Evolutionary conservation across 1,140 invertebrate genomes (phyloP), one percentile per base, ranked within the genome.

Genomic region (Sminthurides bifidus): DNA sequence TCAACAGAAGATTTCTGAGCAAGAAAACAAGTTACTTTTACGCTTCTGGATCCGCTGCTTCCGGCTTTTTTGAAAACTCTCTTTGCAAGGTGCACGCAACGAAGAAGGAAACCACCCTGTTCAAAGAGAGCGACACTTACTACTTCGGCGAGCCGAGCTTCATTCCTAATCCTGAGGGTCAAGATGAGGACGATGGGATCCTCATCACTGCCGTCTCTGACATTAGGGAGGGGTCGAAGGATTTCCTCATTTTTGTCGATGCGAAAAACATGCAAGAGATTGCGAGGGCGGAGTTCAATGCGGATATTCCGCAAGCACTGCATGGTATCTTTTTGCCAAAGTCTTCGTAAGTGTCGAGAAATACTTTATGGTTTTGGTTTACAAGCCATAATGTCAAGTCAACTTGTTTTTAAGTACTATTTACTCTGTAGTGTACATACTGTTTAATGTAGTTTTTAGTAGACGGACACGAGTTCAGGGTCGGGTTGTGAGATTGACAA

Each of bases 11-110:
- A 14, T 58, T 61, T 21, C 40, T 61, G 15, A 38, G 49, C 29
- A 65, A 64, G 51, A 68, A 70, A 56, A 72, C 73, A 52, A 64
- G 68, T 48, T 74, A 71, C 57, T 68, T 66, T 44, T 74, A 73
- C 56, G 71, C 70, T 15, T 62, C 65, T 30, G 68, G 70, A 15
- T 52, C 46, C 1, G 55, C 54, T 37, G 35, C 37, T 21, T 54
- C 54, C 27, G 55, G 59, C 24, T 61, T 33, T 46, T 61, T 61
- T 40, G 55, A 61, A 29, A 59, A 59, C 21, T 43, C 57, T 19
- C 10, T 59, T n/a, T 52, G 57, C 14, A 59, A 59, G 44, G 52
- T 59, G 10, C 51, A 59, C 24, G 38, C 52, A 12, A 46, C 51
- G 3, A 59, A 53, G 35, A 59, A 59, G 26, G 57, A 59, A 41